Base-by-base conservation (phyloP, 2,797 vertebrate genomes). In the Lithobates pipiens region DNA sequence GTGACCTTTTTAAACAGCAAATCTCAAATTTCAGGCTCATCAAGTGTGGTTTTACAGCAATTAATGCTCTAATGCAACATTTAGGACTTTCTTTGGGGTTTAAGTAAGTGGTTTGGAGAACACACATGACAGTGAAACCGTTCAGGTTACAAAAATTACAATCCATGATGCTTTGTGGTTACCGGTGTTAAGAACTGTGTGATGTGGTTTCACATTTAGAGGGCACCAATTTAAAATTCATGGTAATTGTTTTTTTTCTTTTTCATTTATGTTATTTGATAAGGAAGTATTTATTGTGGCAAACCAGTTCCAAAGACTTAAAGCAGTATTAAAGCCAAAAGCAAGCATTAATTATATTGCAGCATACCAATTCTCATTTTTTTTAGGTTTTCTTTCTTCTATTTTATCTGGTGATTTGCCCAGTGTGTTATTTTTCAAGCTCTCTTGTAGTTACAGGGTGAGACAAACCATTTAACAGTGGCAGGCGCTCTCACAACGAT, bases 31-130 rank as follows among this genome's bases (percentile, higher is more conserved):
- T 88, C 88, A 88, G 79, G 54, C 87, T 36, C 0, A 71, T 69
- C 25, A 90, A 89, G 89, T 34, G 74, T 0, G 88, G 81, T 83
- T 89, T 90, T 83, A 82, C 91, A 92, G 76, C 88, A 88, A 75
- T n/a, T 73, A 44, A 91, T 89, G 80, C 71, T 88, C 82, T 83
- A 4, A 25, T 85, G 87, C 80, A 90, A 77, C 80, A 92, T 73
- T 88, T 89, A 23, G 84, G 68, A 83, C 77, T 80, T 89, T 77
- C 70, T 89, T 83, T 46, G 25, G 5, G 29, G 78, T 91, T 92
- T 91, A 92, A 91, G 74, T 74, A 90, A 90, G 81, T 89, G 80
- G 67, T 89, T 93, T 83, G 85, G 85, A 87, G 90, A 80, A 84
- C 78, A 88, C 87, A 92, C 82, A 25, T 87, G 88, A 91, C 89